Evolutionary conservation across 2,888 invertebrate species (phyloP).

Genomic region (Polylopha cassiicola): DNA sequence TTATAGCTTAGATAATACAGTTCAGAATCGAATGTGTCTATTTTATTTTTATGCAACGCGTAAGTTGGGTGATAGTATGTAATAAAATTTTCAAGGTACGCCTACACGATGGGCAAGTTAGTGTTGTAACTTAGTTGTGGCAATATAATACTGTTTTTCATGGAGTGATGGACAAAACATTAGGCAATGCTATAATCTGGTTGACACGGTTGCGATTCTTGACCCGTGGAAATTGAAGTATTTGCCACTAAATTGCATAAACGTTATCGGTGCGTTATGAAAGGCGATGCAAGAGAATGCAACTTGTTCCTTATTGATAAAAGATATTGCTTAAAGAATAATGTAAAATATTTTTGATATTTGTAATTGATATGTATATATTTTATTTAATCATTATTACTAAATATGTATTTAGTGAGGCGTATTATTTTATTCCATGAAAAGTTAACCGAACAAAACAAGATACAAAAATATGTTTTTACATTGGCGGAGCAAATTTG

Average conservation of each 20-base stretch:
- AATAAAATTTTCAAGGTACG: constrained; percentile 23
- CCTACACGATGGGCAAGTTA: constrained; percentile 16
- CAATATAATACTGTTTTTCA: constrained; percentile 23
- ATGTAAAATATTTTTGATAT: too few relatives aligned
- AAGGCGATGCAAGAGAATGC: too few relatives aligned
- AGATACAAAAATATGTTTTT: constrained; percentile 14
- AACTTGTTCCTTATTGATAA: too few relatives aligned
- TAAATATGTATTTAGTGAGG: constrained; percentile 16
- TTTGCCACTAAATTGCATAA: neutral
- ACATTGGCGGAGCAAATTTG: constrained; percentile 19
- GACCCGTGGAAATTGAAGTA: constrained; percentile 3
- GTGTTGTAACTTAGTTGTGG: constrained; percentile 17
- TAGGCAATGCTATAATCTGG: constrained; percentile 24
- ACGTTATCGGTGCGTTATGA: neutral
- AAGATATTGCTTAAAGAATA: too few relatives aligned
- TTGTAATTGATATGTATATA: too few relatives aligned
- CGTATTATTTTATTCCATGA: constrained; percentile 17
- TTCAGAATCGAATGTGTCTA: constrained; percentile 3
- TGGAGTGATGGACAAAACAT: constrained; percentile 27
- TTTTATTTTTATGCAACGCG: constrained; percentile 1
- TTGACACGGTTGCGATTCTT: neutral
- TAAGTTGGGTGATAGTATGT: constrained; percentile 16
- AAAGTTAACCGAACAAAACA: constrained; percentile 18
- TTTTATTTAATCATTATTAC: too few relatives aligned
- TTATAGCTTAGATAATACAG: neutral